Base-by-base conservation (phyloP, 2,888 invertebrate genomes). In the Metallyticus violacea region DNA sequence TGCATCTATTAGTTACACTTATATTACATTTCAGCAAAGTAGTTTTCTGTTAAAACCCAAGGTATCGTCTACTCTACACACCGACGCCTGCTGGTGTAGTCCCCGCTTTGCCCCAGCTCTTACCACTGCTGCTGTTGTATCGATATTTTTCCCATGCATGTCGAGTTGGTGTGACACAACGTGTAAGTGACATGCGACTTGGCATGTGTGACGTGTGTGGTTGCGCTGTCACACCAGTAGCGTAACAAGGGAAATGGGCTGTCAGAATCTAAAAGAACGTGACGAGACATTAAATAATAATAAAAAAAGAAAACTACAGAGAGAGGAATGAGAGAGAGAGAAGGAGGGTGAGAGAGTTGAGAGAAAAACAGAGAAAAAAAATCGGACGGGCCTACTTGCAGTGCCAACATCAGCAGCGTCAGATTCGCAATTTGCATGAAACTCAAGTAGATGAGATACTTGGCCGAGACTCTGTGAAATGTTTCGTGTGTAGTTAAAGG, bases 211-310 rank as follows among this genome's bases (percentile, higher is more conserved):
- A 77, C 27, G 22, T 62, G 82, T 85, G 86, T 85, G 86, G 86
- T 85, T 81, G 80, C 27, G 79, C 86, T 87, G 87, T 86, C 87
- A 87, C 86, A 85, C 85, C 87, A 40, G 62, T 85, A 80, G 79
- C 76, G 86, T 81, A 87, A 87, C 86, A 79, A 86, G 87, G 87
- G 86, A 87, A 87, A 87, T 87, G 87, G 86, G 86, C 87, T 87
- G 87, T 87, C 87, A 87, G 78, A 86, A 80, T 87, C 81, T 82
- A 83, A 81, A 80, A 86, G 83, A 86, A 87, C 87, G 87, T 87
- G 87, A 87, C 86, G 80, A 83, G 86, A 86, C 85, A 86, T 85
- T 87, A 86, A 86, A 86, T 83, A 87, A 87, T 62, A 62, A 62
- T 62, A 85, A 82, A 83, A 82, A 62, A 27, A 79, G 15, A 79